Base-by-base conservation (phyloP, 2,113 vertebrate species). In the Gambusia holbrooki region DNA sequence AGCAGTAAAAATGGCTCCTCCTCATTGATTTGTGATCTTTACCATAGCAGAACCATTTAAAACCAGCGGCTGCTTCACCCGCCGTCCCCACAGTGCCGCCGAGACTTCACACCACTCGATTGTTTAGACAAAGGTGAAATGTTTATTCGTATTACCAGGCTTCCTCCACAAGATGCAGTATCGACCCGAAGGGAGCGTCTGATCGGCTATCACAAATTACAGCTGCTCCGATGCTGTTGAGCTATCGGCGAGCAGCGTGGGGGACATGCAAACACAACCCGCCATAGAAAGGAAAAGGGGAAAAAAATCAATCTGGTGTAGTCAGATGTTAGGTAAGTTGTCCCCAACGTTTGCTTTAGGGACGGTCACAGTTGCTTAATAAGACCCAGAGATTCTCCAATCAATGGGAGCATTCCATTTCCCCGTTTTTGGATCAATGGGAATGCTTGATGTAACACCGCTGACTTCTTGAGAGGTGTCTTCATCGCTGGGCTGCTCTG, bases 101-200 rank as follows among this genome's bases (percentile, higher is more conserved):
- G 93, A 91, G 93, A 93, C 87, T 92, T 88, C 74, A 32, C 78
- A 35, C 4, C 74, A 85, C 91, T 93, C 92, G 67, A 91, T 94
- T 90, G 90, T 93, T 92, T 90, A 89, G 88, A 92, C 88, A 90
- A 93, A 93, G 92, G 91, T 93, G 81, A 92, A 94, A 93, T 93
- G 93, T 94, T 93, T 94, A 93, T 87, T 90, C 92, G 91, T 93
- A 91, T 94, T 93, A 92, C 90, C 86, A 73, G 2, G 69, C 90
- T 85, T 80, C 51, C 81, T 84, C 80, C 85, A 80, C 84, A 58
- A 88, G 79, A 90, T 87, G 58, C 80, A 5, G 84, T 94, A 94
- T 94, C 86, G 94, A 95, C 88, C 88, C 4, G 17, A 33, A 35
- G 51, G 51, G 75, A 87, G 72, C 45, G 80, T 88, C 80, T 86